Conservation (phyloP, 92 coral and sea anemone genomes). For the Paramuricea clavata region DNA sequence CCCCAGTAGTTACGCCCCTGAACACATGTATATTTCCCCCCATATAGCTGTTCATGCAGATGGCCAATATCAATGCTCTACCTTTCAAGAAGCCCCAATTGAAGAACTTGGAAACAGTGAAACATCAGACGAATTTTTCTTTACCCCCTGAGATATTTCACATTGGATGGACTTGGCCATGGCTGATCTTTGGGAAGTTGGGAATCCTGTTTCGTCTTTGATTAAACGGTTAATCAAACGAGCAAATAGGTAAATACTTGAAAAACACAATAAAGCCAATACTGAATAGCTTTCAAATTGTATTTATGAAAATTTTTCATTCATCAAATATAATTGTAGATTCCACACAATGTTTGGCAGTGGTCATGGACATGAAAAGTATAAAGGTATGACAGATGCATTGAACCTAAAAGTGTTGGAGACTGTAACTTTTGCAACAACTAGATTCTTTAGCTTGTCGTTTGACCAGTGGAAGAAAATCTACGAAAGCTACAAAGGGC, state of each 20-base stretch:
- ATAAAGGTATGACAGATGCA: background rate
- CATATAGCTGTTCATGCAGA: background rate
- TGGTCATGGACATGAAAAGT: background rate
- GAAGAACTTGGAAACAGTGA: background rate
- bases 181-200: background rate
- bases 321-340: background rate
- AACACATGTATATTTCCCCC: no score
- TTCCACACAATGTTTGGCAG: background rate
- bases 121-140: background rate
- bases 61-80: background rate
- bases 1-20: no score
- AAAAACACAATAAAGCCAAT: no score
- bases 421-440: background rate
- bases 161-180: slow-evolving; percentile 17
- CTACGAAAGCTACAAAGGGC: background rate
- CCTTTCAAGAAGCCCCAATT: background rate
- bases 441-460: background rate
- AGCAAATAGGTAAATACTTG: background rate
- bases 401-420: background rate
- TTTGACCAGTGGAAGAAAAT: background rate
- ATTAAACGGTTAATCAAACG: background rate
- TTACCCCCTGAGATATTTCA: background rate
- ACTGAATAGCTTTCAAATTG: background rate
- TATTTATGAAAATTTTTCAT: background rate
- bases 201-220: background rate